Conservation (phyloP, 2,797 vertebrate genomes). For the Oceanodroma leucorhoa region DNA sequence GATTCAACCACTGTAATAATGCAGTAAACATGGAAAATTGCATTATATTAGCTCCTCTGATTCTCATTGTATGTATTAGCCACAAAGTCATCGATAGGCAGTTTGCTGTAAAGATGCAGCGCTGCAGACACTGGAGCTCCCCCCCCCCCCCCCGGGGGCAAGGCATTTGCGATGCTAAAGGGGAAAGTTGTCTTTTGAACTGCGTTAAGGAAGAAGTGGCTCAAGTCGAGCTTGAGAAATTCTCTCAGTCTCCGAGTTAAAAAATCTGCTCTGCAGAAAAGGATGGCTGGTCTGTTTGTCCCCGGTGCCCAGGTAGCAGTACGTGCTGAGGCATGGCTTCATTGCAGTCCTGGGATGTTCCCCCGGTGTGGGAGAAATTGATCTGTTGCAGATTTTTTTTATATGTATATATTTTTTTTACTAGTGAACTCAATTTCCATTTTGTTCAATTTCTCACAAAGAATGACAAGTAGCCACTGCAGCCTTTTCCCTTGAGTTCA, state of each 20-base stretch:
- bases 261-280: not conserved
- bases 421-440: not conserved
- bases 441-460: not conserved
- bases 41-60: constrained; percentile 29
- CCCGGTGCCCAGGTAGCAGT: not conserved
- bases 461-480: constrained; percentile 26
- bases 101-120: not conserved
- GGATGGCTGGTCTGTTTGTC: not conserved
- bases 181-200: not conserved
- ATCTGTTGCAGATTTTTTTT: not conserved
- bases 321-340: not conserved
- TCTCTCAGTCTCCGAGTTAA: fast-evolving
- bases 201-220: not conserved
- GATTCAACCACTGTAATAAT: constrained; percentile 29
- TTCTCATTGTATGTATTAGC: not conserved
- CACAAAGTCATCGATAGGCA: constrained; percentile 2
- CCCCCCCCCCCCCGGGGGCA: not conserved
- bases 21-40: constrained; percentile 46
- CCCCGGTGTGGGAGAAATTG: not conserved
- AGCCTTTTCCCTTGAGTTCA: not conserved
- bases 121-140: not conserved
- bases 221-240: not conserved
- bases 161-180: not conserved
- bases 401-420: not conserved
- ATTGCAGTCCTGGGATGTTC: not conserved